A percentile compares a stretch with the other conserved stretches of the same genome.
Conservation (phyloP, 2,797 vertebrate species). For the Tamandua tetradactyla region DNA sequence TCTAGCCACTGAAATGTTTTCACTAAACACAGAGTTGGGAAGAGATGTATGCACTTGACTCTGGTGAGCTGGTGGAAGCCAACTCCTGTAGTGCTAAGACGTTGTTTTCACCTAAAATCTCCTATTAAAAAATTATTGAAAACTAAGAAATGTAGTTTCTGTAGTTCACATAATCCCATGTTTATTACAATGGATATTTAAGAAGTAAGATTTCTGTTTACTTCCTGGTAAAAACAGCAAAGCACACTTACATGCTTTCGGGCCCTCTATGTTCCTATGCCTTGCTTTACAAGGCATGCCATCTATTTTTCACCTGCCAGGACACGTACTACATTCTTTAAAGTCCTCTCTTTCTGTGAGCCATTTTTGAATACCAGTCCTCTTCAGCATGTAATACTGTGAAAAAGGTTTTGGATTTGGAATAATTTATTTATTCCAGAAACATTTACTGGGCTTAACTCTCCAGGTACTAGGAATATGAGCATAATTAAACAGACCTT, state of each 20-base stretch:
- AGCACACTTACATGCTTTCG: neutral
- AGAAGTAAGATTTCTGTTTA: neutral
- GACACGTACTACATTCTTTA: neutral
- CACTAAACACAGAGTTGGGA: neutral
- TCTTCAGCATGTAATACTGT: neutral
- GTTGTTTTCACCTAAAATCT: neutral
- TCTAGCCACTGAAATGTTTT: neutral
- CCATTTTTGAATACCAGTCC: neutral
- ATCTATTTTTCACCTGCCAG: neutral
- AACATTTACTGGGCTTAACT: neutral
- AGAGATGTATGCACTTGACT: neutral
- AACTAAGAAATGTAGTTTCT: neutral
- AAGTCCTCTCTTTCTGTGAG: neutral
- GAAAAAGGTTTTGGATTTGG: neutral
- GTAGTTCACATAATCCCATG: neutral
- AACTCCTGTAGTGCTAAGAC: neutral
- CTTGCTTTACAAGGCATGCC: neutral
- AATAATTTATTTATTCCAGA: neutral
- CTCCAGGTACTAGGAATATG: neutral
- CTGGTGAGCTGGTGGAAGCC: neutral
- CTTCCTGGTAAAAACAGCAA: neutral
- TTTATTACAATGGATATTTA: neutral
- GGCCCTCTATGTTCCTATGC: neutral
- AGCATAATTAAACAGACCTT: neutral
- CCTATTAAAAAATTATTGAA: neutral